Percentiles rank a stretch among this genome's conserved stretches.
phyloP scores from a whole-genome alignment of 2,888 invertebrate genomes.

The Papilio demoleus region DNA sequence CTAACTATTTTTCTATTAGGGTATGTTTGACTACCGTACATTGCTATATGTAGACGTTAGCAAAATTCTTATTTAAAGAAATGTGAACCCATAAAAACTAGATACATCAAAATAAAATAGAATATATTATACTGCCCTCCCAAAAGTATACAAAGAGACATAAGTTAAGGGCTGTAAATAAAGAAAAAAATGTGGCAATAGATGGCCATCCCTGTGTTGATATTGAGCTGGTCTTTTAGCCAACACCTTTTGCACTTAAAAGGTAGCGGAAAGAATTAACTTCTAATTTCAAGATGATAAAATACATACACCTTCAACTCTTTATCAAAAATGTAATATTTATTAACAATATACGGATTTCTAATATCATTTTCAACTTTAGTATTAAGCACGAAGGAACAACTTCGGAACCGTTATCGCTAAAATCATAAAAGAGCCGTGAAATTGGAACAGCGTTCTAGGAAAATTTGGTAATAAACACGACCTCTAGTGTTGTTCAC shows the following conservation, averaged over 20 bases:
- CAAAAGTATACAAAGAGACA: no score
- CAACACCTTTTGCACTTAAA: no score
- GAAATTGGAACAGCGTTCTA: slow-evolving; percentile 29
- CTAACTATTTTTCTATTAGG: slow-evolving; percentile 22
- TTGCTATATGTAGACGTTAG: not conserved
- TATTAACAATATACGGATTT: not conserved
- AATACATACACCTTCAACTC: not conserved
- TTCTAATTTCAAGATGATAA: not conserved
- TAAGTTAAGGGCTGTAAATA: no score
- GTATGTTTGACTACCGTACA: not conserved
- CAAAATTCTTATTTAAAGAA: not conserved
- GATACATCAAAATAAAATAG: no score
- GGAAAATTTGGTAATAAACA: slow-evolving; percentile 30
- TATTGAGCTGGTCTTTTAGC: no score
- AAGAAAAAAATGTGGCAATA: no score
- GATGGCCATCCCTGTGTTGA: no score
- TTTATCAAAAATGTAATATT: not conserved
- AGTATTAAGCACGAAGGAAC: slow-evolving; percentile 17
- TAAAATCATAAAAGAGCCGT: slow-evolving; percentile 27
- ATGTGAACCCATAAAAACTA: not conserved
- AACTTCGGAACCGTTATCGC: slow-evolving; percentile 16
- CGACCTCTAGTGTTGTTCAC: slow-evolving; percentile 8
- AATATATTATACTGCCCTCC: no score
- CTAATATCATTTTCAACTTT: not conserved
- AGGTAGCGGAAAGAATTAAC: no score